Conservation (phyloP, 1,140 invertebrate genomes). For the Trachymyrmex septentrionalis region DNA sequence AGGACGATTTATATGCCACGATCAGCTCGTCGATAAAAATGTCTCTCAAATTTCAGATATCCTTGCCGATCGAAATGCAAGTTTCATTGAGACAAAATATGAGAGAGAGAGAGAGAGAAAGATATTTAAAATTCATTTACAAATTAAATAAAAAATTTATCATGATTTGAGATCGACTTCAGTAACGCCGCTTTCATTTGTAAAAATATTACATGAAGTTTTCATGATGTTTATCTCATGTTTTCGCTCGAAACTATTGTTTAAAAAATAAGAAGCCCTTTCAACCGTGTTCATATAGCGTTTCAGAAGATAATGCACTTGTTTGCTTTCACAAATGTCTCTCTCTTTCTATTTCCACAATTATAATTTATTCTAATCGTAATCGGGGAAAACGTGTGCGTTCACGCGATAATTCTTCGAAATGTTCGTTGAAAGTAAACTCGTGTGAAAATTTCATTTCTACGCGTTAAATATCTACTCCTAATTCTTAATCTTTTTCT, state of each 20-base stretch:
- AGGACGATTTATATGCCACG: conserved; percentile 45
- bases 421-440: conserved; percentile 9
- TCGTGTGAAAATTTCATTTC: conserved; percentile 37
- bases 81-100: conserved; percentile 7
- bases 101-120: too few relatives aligned
- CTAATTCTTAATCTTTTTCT: neutral
- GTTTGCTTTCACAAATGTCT: conserved; percentile 4
- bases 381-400: conserved; percentile 26
- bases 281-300: neutral
- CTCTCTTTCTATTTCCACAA: neutral
- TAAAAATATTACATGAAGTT: conserved; percentile 9
- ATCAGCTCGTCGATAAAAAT: conserved; percentile 18
- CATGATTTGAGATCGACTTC: neutral
- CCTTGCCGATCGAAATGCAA: neutral
- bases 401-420: conserved; percentile 22
- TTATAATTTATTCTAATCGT: conserved; percentile 18
- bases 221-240: neutral
- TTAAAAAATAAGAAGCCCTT: conserved; percentile 12
- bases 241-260: neutral
- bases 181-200: neutral
- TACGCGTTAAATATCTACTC: neutral
- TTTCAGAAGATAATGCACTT: conserved; percentile 30
- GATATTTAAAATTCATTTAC: neutral
- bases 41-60: conserved; percentile 33
- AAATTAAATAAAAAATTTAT: neutral